These are phyloP conservation scores for Oncorhynchus kisutch DNA, from an alignment of 2,113 vertebrate species.

Conservation along the genomic window DNA sequence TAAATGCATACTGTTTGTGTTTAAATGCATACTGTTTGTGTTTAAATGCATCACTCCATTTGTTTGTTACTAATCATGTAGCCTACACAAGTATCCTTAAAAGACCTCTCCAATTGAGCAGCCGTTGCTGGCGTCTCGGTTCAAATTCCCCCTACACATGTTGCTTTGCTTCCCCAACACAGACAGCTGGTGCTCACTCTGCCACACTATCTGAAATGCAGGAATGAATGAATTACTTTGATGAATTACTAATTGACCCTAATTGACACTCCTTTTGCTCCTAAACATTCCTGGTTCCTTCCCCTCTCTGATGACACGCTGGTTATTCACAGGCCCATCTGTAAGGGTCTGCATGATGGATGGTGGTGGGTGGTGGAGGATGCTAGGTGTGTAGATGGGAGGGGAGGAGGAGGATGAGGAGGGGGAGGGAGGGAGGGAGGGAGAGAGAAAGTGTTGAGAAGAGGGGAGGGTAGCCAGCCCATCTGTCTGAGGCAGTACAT, in stretches of 20 bases:
- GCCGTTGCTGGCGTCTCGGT: background rate
- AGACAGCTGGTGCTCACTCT: constrained; percentile 10
- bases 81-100: background rate
- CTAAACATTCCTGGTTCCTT: constrained; percentile 22
- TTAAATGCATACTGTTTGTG: too few species aligned
- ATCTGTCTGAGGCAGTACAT: constrained; percentile 58
- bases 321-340: constrained; percentile 44
- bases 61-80: too few species aligned
- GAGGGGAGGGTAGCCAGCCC: constrained; percentile 27
- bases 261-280: constrained; percentile 43
- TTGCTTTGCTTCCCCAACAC: constrained; percentile 41
- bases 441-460: constrained; percentile 43
- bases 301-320: too few species aligned
- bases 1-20: too few species aligned
- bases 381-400: constrained; percentile 54
- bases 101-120: background rate
- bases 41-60: too few species aligned
- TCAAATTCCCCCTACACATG: constrained; percentile 18
- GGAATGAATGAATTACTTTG: constrained; percentile 39
- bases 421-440: background rate
- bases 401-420: constrained; percentile 8
- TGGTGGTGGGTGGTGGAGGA: constrained; percentile 40
- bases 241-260: constrained; percentile 39
- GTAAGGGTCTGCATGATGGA: constrained; percentile 61
- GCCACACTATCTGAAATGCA: background rate